Evolutionary conservation across 2,113 vertebrate species (phyloP).

Genomic region (Emydocephalus ijimae): DNA sequence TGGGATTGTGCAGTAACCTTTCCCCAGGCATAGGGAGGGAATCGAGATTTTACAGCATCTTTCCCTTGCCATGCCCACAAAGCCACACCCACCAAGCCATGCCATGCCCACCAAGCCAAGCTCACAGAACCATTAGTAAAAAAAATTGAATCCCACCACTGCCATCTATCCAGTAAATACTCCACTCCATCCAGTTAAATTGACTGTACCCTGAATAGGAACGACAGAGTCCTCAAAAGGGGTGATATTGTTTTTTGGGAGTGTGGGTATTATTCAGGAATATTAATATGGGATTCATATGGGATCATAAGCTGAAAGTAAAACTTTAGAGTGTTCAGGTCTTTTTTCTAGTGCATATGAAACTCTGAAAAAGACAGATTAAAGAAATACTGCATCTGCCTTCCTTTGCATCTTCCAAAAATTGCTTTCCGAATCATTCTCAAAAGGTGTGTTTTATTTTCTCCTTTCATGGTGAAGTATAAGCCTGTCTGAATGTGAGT

Average conservation of each 20-base stretch:
- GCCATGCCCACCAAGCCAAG: too few relatives aligned
- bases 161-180: not conserved
- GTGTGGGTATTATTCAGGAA: not conserved
- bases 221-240: not conserved
- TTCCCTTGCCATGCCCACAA: too few relatives aligned
- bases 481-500: not conserved
- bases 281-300: not conserved
- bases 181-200: not conserved
- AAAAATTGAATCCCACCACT: too few relatives aligned
- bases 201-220: not conserved
- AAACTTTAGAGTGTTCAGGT: not conserved
- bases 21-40: too few relatives aligned
- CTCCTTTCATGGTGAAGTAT: not conserved
- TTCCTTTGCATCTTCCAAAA: not conserved
- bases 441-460: not conserved
- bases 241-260: not conserved
- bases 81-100: too few relatives aligned
- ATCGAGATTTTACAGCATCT: too few relatives aligned
- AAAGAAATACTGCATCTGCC: not conserved
- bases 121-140: too few relatives aligned
- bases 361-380: not conserved
- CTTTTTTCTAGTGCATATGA: not conserved
- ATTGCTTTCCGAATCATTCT: not conserved
- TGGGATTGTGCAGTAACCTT: too few relatives aligned
- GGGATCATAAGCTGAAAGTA: not conserved